Conservation (phyloP, 2,113 vertebrate species). For the Edolisoma coerulescens region DNA sequence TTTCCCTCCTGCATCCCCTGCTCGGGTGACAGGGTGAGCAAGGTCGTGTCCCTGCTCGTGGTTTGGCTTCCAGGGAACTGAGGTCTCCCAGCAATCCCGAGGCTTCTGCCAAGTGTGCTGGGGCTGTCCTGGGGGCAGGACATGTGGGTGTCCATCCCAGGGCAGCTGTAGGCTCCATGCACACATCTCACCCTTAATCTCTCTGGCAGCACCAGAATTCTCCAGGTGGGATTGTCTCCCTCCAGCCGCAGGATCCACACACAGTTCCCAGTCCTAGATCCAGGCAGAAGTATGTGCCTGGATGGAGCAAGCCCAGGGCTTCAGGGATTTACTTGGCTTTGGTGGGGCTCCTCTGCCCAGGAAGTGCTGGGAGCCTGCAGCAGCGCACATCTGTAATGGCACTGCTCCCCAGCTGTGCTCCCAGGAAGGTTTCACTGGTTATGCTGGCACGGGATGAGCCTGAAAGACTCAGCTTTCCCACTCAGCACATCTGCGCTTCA, state of each 20-base stretch:
- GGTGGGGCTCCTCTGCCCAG: background rate
- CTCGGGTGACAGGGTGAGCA: accelerated
- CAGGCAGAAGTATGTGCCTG: background rate
- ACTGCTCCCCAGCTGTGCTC: background rate
- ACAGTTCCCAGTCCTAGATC: background rate
- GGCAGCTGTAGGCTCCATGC: background rate
- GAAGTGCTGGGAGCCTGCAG: background rate
- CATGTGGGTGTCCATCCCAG: accelerated
- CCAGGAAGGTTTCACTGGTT: background rate
- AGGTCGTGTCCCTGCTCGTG: background rate
- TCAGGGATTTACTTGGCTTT: background rate
- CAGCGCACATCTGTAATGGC: background rate
- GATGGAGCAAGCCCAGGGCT: background rate
- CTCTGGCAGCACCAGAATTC: background rate
- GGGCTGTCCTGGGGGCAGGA: background rate
- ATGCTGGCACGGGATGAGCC: background rate
- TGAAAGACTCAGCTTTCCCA: background rate
- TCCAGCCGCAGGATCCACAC: background rate
- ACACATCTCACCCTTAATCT: accelerated
- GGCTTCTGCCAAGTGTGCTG: accelerated
- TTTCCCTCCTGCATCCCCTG: background rate
- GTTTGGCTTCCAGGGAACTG: background rate
- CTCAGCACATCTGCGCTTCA: background rate
- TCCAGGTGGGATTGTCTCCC: background rate
- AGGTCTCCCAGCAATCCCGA: accelerated